A percentile compares a stretch with the other conserved stretches of the same genome.
These are phyloP conservation scores for Pseudomugil gertrudae DNA, from an alignment of 2,797 vertebrate species.

Conservation along the genomic window DNA sequence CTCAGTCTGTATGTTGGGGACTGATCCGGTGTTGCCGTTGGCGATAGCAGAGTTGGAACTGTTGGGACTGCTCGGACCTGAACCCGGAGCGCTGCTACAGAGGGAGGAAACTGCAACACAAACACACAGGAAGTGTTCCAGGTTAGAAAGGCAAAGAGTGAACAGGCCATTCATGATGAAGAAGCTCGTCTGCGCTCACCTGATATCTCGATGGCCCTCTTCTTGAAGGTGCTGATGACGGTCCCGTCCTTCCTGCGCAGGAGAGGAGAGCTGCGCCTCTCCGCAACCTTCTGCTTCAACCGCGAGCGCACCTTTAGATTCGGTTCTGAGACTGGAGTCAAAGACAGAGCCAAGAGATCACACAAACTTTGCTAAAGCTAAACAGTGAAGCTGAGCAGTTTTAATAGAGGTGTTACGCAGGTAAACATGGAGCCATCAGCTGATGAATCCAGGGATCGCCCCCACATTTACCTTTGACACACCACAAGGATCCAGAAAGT, in stretches of 20 bases:
- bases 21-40: conserved; percentile 89
- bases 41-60: conserved; percentile 88
- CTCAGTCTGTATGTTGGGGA: conserved; percentile 91
- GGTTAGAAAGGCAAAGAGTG: background rate
- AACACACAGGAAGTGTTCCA: conserved; percentile 13
- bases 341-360: background rate
- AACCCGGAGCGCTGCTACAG: conserved; percentile 90
- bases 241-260: conserved; percentile 88
- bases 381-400: too few species aligned
- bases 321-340: conserved; percentile 84
- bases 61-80: conserved; percentile 92
- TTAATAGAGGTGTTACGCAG: too few species aligned
- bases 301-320: conserved; percentile 90
- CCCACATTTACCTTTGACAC: too few species aligned
- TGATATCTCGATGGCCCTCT: conserved; percentile 85
- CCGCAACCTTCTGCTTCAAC: conserved; percentile 94
- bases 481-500: too few species aligned
- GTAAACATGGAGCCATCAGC: too few species aligned
- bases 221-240: conserved; percentile 88
- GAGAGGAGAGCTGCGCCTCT: conserved; percentile 88
- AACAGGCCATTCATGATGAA: background rate
- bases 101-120: conserved; percentile 83
- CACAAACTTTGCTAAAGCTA: too few species aligned
- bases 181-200: conserved; percentile 30
- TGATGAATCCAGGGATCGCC: too few species aligned